Evolutionary conservation across 2,113 vertebrate genomes (phyloP).

Genomic region (Sminthopsis crassicaudata): DNA sequence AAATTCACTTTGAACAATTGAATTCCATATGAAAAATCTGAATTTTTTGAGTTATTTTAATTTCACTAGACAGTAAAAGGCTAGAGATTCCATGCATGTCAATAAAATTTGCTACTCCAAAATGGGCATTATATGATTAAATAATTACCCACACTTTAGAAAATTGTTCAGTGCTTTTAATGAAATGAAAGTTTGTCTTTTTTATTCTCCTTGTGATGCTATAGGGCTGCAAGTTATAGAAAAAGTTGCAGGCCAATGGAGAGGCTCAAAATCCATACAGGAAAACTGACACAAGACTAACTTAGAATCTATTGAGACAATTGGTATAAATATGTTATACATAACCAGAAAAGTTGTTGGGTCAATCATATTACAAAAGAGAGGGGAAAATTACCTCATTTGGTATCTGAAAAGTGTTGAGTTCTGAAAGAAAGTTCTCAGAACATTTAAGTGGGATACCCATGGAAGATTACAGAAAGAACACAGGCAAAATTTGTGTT

Average conservation of each 20-base stretch:
- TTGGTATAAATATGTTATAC: background rate
- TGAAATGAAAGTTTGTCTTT: background rate
- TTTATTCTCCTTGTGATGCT: background rate
- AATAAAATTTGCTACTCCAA: conserved; percentile 20
- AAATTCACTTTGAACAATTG: conserved; percentile 65
- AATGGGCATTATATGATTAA: conserved; percentile 47
- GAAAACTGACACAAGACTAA: background rate
- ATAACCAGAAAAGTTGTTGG: background rate
- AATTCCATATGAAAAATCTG: conserved; percentile 56
- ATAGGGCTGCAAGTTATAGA: background rate
- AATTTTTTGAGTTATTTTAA: conserved; percentile 61
- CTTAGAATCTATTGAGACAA: background rate
- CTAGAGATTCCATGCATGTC: conserved; percentile 1
- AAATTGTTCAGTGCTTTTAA: background rate
- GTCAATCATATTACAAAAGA: background rate
- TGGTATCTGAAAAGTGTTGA: background rate
- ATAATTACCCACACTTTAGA: conserved; percentile 22
- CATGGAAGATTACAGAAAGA: background rate
- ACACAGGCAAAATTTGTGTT: background rate
- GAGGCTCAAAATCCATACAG: background rate
- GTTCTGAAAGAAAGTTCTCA: background rate
- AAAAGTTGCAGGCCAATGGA: background rate
- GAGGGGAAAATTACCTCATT: background rate
- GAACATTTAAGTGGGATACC: background rate
- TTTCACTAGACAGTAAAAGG: conserved; percentile 50